Conservation (phyloP, 2,888 invertebrate genomes). For the Mamestra brassicae region DNA sequence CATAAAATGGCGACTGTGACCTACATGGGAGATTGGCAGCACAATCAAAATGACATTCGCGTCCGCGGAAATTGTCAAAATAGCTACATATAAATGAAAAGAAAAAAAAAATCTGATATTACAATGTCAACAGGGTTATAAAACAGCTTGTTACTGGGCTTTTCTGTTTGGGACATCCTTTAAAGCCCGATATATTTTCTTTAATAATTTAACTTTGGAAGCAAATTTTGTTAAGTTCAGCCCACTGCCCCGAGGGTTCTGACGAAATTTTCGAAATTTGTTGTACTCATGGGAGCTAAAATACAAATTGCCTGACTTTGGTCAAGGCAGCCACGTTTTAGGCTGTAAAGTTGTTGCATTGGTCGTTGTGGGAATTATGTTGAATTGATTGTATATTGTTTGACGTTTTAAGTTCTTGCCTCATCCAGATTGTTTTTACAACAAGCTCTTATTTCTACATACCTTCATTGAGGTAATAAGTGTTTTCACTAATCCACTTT, state of each 20-base stretch:
- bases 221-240: conserved; percentile 46
- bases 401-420: neutral
- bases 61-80: conserved; percentile 33
- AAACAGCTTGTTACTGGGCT: conserved; percentile 10
- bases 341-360: conserved; percentile 36
- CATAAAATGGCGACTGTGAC: conserved; percentile 40
- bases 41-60: conserved; percentile 45
- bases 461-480: neutral
- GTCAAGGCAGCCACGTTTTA: conserved; percentile 23
- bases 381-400: conserved; percentile 15
- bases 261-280: conserved; percentile 48
- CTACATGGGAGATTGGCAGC: conserved; percentile 45
- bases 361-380: conserved; percentile 10
- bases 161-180: conserved; percentile 21
- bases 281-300: conserved; percentile 46
- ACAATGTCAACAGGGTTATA: conserved; percentile 1
- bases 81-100: conserved; percentile 32
- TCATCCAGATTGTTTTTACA: neutral
- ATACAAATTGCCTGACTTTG: conserved; percentile 45
- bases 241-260: conserved; percentile 10
- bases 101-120: conserved; percentile 21
- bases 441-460: too few species aligned
- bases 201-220: conserved; percentile 47
- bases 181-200: conserved; percentile 32
- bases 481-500: neutral